These are phyloP conservation scores for Scaptomyza cyrtandrae DNA, from an alignment of 2,888 invertebrate species.

Conservation along the genomic window DNA sequence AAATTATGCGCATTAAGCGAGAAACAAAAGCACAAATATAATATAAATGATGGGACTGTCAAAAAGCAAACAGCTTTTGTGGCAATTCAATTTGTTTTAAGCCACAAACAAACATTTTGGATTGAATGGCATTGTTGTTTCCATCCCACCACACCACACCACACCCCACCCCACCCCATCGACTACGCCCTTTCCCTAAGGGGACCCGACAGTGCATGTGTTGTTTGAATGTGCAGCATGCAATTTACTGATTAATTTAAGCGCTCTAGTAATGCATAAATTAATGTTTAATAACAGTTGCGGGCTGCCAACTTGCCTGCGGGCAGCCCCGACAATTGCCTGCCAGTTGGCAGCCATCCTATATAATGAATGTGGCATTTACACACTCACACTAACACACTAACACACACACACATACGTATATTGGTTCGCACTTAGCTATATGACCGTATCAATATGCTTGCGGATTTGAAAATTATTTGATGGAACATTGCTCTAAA, in stretches of 20 bases:
- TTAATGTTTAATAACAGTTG: slow-evolving; percentile 71
- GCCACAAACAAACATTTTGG: slow-evolving; percentile 32
- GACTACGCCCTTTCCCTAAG: background rate
- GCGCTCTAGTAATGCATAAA: slow-evolving; percentile 70
- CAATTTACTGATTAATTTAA: slow-evolving; percentile 75
- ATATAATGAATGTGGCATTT: slow-evolving; percentile 42
- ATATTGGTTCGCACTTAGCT: slow-evolving; percentile 36
- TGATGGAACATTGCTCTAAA: slow-evolving; percentile 35
- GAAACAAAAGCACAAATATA: slow-evolving; percentile 33
- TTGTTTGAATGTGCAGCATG: slow-evolving; percentile 36
- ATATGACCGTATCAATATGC: slow-evolving; percentile 56
- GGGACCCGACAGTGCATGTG: background rate
- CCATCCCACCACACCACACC: background rate
- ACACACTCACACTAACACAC: background rate
- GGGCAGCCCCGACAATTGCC: slow-evolving; percentile 38
- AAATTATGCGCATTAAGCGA: slow-evolving; percentile 7
- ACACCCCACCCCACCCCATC: background rate
- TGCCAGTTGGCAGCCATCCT: slow-evolving; percentile 24
- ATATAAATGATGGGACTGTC: slow-evolving; percentile 46
- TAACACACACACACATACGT: background rate
- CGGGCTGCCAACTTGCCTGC: slow-evolving; percentile 42
- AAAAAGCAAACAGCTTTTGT: slow-evolving; percentile 60
- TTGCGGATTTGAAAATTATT: slow-evolving; percentile 54
- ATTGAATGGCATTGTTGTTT: slow-evolving; percentile 36
- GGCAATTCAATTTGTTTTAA: slow-evolving; percentile 59